These are phyloP conservation scores for Colistium nudipinnis DNA, from an alignment of 2,113 vertebrate species.

Conservation along the genomic window DNA sequence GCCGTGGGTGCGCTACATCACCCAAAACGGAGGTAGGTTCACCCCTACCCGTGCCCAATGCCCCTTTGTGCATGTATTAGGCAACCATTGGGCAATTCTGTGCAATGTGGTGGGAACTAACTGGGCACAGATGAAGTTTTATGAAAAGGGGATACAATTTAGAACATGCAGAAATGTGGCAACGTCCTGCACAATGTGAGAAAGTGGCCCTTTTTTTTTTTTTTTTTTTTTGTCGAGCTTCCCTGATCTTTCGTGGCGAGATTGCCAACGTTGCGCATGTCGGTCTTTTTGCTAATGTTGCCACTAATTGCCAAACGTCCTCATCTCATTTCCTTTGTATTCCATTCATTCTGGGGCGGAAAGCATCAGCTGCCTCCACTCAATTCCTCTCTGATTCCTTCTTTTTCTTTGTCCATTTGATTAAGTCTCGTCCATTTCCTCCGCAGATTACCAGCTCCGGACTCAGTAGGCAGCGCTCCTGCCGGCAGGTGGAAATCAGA, in stretches of 20 bases:
- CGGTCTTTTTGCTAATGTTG: constrained; percentile 70
- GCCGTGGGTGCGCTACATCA: constrained; percentile 96
- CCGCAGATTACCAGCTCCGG: constrained; percentile 84
- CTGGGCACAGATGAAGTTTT: constrained; percentile 58
- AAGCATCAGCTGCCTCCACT: constrained; percentile 74
- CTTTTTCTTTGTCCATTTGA: constrained; percentile 69
- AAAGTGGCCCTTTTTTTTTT: constrained; percentile 62
- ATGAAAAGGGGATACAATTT: constrained; percentile 70
- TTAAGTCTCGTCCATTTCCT: constrained; percentile 80
- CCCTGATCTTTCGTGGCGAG: constrained; percentile 40
- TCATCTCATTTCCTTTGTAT: constrained; percentile 75
- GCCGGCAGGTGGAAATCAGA: constrained; percentile 64
- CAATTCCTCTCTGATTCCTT: constrained; percentile 62
- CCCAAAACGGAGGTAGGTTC: constrained; percentile 93
- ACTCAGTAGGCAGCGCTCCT: constrained; percentile 78
- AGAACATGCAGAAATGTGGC: constrained; percentile 69
- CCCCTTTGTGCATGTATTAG: constrained; percentile 72
- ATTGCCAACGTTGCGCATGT: constrained; percentile 67
- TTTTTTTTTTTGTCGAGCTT: constrained; percentile 27
- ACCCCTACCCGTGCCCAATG: constrained; percentile 23
- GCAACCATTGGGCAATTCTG: constrained; percentile 77
- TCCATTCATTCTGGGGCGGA: constrained; percentile 72
- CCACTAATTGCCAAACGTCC: constrained; percentile 77
- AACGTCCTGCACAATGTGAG: constrained; percentile 72
- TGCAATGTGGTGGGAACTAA: constrained; percentile 71